These are phyloP conservation scores for Pelobates cultripes DNA, from an alignment of 2,797 vertebrate species.

Conservation along the genomic window DNA sequence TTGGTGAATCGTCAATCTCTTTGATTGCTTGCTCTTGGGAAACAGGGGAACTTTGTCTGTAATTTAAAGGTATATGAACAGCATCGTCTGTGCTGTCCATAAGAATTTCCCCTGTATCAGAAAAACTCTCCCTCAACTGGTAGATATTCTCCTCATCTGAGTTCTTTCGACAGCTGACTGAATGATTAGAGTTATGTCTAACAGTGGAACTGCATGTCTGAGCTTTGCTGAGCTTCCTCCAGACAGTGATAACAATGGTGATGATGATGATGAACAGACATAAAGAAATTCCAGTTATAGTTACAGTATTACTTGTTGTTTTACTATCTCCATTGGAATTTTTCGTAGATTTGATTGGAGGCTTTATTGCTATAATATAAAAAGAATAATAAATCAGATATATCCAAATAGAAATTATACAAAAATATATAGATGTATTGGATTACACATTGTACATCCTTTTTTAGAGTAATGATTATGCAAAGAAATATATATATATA, in stretches of 20 bases:
- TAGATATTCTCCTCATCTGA: slow-evolving; percentile 92
- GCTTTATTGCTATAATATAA: slow-evolving; percentile 61
- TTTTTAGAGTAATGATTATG: too few relatives aligned
- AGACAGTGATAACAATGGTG: slow-evolving; percentile 88
- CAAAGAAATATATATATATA: too few relatives aligned
- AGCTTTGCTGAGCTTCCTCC: slow-evolving; percentile 85
- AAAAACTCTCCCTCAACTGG: slow-evolving; percentile 82
- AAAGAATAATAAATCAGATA: slow-evolving; percentile 3
- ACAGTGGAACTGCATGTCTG: slow-evolving; percentile 80
- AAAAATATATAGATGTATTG: too few relatives aligned
- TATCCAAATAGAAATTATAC: too few relatives aligned
- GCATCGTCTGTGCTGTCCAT: slow-evolving; percentile 57
- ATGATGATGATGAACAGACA: slow-evolving; percentile 89
- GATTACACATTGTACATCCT: too few relatives aligned
- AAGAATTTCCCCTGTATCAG: slow-evolving; percentile 71
- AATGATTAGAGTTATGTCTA: slow-evolving; percentile 76
- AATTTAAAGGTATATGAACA: slow-evolving; percentile 68
- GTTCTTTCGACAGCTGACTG: slow-evolving; percentile 82
- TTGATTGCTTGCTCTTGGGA: slow-evolving; percentile 63
- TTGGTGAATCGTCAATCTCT: slow-evolving; percentile 73
- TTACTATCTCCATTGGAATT: slow-evolving; percentile 65
- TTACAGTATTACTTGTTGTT: slow-evolving; percentile 85
- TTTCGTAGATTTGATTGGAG: slow-evolving; percentile 60
- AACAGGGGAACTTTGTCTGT: slow-evolving; percentile 68
- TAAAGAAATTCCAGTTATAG: slow-evolving; percentile 86